Evolutionary conservation across 2,888 invertebrate genomes (phyloP), one percentile per base, ranked within the genome.

Genomic region (Oscheius sp.): DNA sequence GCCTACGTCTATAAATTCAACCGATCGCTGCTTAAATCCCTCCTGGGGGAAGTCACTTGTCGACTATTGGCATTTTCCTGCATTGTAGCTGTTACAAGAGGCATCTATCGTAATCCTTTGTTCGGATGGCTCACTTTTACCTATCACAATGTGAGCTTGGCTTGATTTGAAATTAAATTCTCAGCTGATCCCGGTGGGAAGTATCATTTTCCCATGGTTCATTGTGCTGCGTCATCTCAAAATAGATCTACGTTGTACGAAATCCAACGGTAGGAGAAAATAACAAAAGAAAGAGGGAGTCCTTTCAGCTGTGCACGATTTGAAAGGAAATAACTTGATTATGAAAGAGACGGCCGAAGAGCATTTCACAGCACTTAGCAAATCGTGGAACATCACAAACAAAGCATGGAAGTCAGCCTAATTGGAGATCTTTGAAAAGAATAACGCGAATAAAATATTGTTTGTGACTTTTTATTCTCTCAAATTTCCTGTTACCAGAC

Each of bases 201-300:
- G 34, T 20, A 55, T 55, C 17, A 23, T 20, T 34, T 55, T 55
- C 34, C 55, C 55, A 15, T 55, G 55, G 55, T 34, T 55, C 34
- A 55, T 55, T 34, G 55, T 55, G 5, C 55, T 55, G n/a, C 55
- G 55, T 33, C 55, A 55, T 17, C n/a, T 55, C 33, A 55, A 55
- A 23, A 34, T 55, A n/a, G 34, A 34, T n/a, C 34, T 55, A 20
- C 34, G 29, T 31, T 34, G 55, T 23, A 55, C 15, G 17, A 48
- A 23, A 23, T 15, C 12, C 48, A 48, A 48, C 37, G 37, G 48
- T 48, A n/a, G 27, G 34, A 20, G 12, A 23, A 10, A n/a, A 23
- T 12, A 12, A 10, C 12, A 10, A 3, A 29, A 31, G 12, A 8
- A 17, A 3, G 1, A 33, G 17, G 2, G 34, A 55, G 5, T 33